phyloP scores from a whole-genome alignment of 1,140 invertebrate genomes.

The Vanessa tameamea region DNA sequence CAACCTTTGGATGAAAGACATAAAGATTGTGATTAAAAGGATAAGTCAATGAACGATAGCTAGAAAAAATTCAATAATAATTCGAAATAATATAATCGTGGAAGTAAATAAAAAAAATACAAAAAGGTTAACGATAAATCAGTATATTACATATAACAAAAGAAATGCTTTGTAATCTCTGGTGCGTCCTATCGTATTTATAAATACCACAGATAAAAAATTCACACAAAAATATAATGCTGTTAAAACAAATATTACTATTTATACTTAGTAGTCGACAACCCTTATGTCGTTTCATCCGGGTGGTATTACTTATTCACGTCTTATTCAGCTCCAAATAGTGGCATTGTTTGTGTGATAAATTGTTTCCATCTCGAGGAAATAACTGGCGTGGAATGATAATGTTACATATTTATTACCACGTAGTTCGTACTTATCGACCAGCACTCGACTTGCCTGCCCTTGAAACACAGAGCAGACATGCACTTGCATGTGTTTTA shows the following conservation, averaged over 20 bases:
- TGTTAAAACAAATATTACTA: neutral
- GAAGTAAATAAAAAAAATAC: too few relatives aligned
- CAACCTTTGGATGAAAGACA: too few relatives aligned
- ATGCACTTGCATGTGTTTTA: constrained; percentile 13
- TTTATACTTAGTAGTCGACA: neutral
- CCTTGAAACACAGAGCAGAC: constrained; percentile 24
- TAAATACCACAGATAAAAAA: too few relatives aligned
- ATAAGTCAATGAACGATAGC: too few relatives aligned
- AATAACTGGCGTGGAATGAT: constrained; percentile 19
- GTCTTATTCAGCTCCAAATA: constrained; percentile 6
- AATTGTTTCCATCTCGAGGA: constrained; percentile 21
- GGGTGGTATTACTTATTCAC: constrained; percentile 4
- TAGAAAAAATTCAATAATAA: too few relatives aligned
- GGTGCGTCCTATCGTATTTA: too few relatives aligned
- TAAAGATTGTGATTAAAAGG: too few relatives aligned
- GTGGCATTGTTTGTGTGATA: constrained; percentile 19
- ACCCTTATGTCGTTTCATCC: neutral
- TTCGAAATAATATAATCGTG: too few relatives aligned
- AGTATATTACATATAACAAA: too few relatives aligned
- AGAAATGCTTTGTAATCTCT: too few relatives aligned
- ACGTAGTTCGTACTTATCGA: constrained; percentile 20
- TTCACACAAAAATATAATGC: neutral
- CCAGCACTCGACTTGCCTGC: constrained; percentile 11
- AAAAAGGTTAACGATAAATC: too few relatives aligned
- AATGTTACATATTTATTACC: constrained; percentile 21